Conservation (phyloP, 64 coral and sea anemone species). For the Montipora sp. region DNA sequence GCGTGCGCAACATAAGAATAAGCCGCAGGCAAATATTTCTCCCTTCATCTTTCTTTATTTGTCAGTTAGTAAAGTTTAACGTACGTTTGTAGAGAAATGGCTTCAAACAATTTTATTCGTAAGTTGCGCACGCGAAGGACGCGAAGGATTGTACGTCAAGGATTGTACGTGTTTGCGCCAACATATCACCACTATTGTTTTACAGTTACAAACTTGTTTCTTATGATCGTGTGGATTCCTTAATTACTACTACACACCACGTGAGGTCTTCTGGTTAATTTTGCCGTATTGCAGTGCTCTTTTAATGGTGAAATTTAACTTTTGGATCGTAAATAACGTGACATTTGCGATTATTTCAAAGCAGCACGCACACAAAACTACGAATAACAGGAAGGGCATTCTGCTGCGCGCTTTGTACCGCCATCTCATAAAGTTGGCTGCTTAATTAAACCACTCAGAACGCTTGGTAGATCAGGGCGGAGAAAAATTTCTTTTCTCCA, state of each 20-base stretch:
- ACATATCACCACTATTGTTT: background rate
- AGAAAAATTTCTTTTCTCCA: too few species aligned
- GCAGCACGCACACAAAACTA: too few species aligned
- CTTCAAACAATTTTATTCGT: slow-evolving; percentile 28
- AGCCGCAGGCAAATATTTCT: too few species aligned
- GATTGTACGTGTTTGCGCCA: slow-evolving; percentile 29
- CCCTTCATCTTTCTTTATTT: background rate
- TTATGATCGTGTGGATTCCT: slow-evolving; percentile 34
- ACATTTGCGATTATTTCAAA: too few species aligned
- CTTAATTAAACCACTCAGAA: too few species aligned
- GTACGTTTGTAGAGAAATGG: slow-evolving; percentile 42
- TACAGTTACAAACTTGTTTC: slow-evolving; percentile 37
- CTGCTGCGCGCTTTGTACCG: too few species aligned
- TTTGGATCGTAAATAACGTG: too few species aligned
- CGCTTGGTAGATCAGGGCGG: background rate
- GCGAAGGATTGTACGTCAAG: background rate
- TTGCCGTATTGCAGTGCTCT: slow-evolving; percentile 22
- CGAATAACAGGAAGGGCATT: too few species aligned
- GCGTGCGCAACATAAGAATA: too few species aligned
- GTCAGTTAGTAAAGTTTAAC: slow-evolving; percentile 15
- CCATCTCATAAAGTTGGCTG: too few species aligned
- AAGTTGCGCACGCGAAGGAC: background rate
- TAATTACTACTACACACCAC: slow-evolving; percentile 15
- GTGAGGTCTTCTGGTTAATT: slow-evolving; percentile 34
- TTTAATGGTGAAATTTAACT: background rate